Evolutionary conservation across 2,888 invertebrate species (phyloP).

Genomic region (Sturmia bella): DNA sequence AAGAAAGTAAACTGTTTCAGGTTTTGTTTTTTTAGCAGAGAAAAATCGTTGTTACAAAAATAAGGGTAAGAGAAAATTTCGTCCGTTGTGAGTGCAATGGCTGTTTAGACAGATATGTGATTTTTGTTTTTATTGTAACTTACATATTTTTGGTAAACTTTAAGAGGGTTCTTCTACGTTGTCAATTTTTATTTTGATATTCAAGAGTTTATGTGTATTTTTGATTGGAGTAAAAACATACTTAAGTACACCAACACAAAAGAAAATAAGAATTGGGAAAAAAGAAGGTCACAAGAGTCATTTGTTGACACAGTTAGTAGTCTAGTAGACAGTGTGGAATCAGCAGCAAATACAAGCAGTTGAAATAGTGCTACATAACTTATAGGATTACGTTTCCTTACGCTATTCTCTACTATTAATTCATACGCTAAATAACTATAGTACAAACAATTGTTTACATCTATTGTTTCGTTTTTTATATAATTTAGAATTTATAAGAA

Average conservation of each 20-base stretch:
- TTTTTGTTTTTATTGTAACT: slow-evolving; percentile 33
- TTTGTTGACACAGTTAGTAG: slow-evolving; percentile 68
- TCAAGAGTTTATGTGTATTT: background rate
- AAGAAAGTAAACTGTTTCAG: slow-evolving; percentile 40
- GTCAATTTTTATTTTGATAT: slow-evolving; percentile 38
- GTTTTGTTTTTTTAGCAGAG: slow-evolving; percentile 33
- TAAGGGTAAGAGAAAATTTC: slow-evolving; percentile 50
- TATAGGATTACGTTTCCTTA: slow-evolving; percentile 57
- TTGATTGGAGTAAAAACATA: slow-evolving; percentile 25
- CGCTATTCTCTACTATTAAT: slow-evolving; percentile 1
- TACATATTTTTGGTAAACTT: slow-evolving; percentile 38
- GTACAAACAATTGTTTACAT: background rate
- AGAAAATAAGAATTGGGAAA: slow-evolving; percentile 24
- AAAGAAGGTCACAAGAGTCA: slow-evolving; percentile 70
- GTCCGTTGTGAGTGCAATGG: background rate
- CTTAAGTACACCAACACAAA: slow-evolving; percentile 12
- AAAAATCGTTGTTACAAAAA: slow-evolving; percentile 27
- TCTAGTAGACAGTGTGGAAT: slow-evolving; percentile 67
- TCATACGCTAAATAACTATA: slow-evolving; percentile 2
- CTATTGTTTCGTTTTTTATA: slow-evolving; percentile 1
- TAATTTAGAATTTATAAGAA: slow-evolving; percentile 10
- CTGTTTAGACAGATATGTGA: background rate
- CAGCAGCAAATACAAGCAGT: slow-evolving; percentile 64
- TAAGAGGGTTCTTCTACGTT: slow-evolving; percentile 31
- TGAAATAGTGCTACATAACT: slow-evolving; percentile 61